phyloP scores from a whole-genome alignment of 2,797 vertebrate species.

The Pseudomugil gertrudae region DNA sequence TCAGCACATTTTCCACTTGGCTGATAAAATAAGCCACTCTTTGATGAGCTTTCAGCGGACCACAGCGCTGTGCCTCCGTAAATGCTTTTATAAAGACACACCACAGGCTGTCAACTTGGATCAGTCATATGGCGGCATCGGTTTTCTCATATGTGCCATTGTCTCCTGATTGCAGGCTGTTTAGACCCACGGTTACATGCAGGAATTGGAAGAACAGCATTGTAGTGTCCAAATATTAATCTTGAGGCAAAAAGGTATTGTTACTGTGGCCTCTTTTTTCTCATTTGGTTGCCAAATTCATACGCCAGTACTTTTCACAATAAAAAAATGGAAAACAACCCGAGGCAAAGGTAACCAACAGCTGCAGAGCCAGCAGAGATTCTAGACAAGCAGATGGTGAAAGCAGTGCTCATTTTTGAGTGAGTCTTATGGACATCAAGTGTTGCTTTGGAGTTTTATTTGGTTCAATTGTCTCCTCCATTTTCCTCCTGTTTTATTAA shows the following conservation, averaged over 20 bases:
- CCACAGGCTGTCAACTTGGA: slow-evolving; percentile 72
- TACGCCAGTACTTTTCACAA: slow-evolving; percentile 24
- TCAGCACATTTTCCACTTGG: slow-evolving; percentile 83
- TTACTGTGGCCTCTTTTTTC: slow-evolving; percentile 12
- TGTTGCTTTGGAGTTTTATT: slow-evolving; percentile 7
- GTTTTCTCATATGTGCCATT: slow-evolving; percentile 42
- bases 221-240: slow-evolving; percentile 15
- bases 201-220: slow-evolving; percentile 19
- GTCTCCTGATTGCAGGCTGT: slow-evolving; percentile 29
- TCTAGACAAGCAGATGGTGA: slow-evolving; percentile 22
- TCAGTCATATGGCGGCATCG: slow-evolving; percentile 65
- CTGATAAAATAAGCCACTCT: slow-evolving; percentile 81
- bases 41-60: slow-evolving; percentile 77
- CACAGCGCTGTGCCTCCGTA: slow-evolving; percentile 60
- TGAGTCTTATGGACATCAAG: background rate
- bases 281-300: slow-evolving; percentile 30
- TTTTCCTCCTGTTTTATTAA: slow-evolving; percentile 1
- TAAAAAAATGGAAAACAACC: slow-evolving; percentile 5
- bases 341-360: slow-evolving; percentile 39
- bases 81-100: slow-evolving; percentile 75
- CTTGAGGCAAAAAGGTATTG: slow-evolving; percentile 20
- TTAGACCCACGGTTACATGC: slow-evolving; percentile 32
- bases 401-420: slow-evolving; percentile 17
- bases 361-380: slow-evolving; percentile 34
- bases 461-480: background rate